Evolutionary conservation across 92 coral and sea anemone species (phyloP).

Genomic region (Parazoanthus swiftii): DNA sequence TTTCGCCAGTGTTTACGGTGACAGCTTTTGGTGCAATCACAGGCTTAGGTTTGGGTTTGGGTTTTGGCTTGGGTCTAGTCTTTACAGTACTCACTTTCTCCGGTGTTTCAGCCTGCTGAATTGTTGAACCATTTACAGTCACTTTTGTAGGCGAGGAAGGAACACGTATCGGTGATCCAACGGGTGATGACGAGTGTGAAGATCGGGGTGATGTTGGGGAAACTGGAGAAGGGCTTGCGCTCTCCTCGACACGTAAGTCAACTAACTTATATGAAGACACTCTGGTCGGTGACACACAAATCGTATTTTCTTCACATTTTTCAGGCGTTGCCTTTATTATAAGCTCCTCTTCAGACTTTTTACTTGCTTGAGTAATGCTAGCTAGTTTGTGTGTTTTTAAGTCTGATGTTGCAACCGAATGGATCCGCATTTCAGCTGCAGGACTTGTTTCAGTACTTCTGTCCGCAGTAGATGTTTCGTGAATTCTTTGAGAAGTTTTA

Average conservation of each 20-base stretch:
- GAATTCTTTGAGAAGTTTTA: not conserved
- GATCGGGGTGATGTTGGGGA: conserved; percentile 12
- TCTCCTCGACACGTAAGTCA: conserved; percentile 17
- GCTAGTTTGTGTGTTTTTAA: not conserved
- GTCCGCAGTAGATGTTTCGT: not conserved
- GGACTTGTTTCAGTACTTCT: conserved; percentile 13
- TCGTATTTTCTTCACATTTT: conserved; percentile 2
- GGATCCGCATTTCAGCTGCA: not conserved
- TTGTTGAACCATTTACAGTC: conserved; percentile 33
- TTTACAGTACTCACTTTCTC: conserved; percentile 2
- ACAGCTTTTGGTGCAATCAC: conserved; percentile 5
- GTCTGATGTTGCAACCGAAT: not conserved
- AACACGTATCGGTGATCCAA: conserved; percentile 12
- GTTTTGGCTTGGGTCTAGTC: conserved; percentile 22
- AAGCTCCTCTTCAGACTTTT: conserved; percentile 7
- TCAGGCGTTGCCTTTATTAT: conserved; percentile 24
- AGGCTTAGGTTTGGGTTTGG: conserved; percentile 28
- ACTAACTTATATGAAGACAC: conserved; percentile 4
- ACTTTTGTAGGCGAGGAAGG: conserved; percentile 26
- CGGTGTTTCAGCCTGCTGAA: conserved; percentile 28
- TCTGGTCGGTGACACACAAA: conserved; percentile 20
- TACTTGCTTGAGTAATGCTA: not conserved
- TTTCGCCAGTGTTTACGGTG: not conserved
- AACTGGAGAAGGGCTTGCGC: not conserved
- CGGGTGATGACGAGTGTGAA: not conserved